Conservation (phyloP, 1,140 invertebrate genomes). For the Drosophila bipectinata region DNA sequence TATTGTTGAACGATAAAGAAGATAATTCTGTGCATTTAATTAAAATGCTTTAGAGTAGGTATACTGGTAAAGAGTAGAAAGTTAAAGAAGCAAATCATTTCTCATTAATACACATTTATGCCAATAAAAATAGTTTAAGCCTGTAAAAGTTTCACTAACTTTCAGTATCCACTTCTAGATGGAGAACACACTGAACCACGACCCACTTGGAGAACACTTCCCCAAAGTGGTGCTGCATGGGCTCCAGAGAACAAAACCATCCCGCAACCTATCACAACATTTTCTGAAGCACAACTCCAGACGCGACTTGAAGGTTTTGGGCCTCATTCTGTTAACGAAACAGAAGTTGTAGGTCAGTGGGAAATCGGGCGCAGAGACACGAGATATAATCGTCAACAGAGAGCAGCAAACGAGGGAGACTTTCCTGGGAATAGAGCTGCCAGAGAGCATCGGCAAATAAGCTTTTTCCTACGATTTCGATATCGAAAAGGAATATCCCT, state of each 20-base stretch:
- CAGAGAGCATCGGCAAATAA: slow-evolving; percentile 5
- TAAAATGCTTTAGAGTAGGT: too few species aligned
- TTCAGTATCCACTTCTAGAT: neutral
- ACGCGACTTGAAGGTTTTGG: slow-evolving; percentile 28
- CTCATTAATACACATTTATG: neutral
- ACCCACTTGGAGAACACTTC: slow-evolving; percentile 11
- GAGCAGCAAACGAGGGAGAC: neutral
- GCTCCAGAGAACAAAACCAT: slow-evolving; percentile 16
- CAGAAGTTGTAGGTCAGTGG: slow-evolving; percentile 71
- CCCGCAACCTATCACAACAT: slow-evolving; percentile 78
- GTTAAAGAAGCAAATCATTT: too few species aligned
- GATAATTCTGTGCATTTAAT: neutral
- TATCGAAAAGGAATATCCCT: slow-evolving; percentile 9
- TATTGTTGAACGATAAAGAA: neutral
- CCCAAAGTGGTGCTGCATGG: slow-evolving; percentile 21
- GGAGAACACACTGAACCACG: slow-evolving; percentile 14
- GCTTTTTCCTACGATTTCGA: slow-evolving; percentile 52
- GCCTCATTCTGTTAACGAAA: slow-evolving; percentile 46
- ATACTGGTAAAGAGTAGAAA: too few species aligned
- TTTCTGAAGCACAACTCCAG: slow-evolving; percentile 42
- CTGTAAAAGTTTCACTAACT: slow-evolving; percentile 5
- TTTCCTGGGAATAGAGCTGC: neutral
- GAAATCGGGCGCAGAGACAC: slow-evolving; percentile 27
- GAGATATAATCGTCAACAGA: neutral
- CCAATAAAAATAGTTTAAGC: neutral